Evolutionary conservation across 2,797 vertebrate species (phyloP).

Genomic region (Chanos chanos): DNA sequence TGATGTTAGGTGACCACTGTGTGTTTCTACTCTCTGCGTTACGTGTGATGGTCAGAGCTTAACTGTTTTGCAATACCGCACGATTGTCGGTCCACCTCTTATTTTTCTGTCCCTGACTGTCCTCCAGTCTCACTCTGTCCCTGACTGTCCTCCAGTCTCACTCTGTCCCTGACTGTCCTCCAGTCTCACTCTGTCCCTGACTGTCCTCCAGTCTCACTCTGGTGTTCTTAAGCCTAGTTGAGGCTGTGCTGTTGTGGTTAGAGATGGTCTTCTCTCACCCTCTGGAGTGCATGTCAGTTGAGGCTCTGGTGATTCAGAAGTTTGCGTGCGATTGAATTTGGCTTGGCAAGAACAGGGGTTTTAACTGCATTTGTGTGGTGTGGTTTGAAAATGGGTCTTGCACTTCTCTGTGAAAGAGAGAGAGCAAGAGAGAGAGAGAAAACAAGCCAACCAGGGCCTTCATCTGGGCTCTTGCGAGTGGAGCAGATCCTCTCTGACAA

Average conservation of each 20-base stretch:
- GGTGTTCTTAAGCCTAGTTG: no score
- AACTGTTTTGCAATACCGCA: no score
- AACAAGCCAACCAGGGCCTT: conserved; percentile 56
- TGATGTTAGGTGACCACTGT: conserved; percentile 51
- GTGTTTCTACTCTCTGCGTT: conserved; percentile 16
- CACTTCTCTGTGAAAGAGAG: conserved; percentile 48
- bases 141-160: no score
- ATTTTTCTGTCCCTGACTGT: no score
- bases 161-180: no score
- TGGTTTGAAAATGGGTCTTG: conserved; percentile 60
- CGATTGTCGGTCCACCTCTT: no score
- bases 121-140: no score
- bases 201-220: no score
- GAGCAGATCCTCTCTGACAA: conserved; percentile 46
- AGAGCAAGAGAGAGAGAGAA: conserved; percentile 49
- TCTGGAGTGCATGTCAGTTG: conserved; percentile 63
- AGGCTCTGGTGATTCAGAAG: conserved; percentile 63
- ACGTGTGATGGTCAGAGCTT: conserved; percentile 37
- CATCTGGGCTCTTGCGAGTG: conserved; percentile 35
- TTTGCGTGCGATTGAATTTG: conserved; percentile 65
- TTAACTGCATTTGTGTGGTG: conserved; percentile 67
- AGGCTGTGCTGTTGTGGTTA: no score
- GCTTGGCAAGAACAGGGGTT: conserved; percentile 61
- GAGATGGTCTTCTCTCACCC: conserved; percentile 40
- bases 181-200: no score